Conservation (phyloP, 92 coral and sea anemone genomes). For the Epizoanthus rinbou region DNA sequence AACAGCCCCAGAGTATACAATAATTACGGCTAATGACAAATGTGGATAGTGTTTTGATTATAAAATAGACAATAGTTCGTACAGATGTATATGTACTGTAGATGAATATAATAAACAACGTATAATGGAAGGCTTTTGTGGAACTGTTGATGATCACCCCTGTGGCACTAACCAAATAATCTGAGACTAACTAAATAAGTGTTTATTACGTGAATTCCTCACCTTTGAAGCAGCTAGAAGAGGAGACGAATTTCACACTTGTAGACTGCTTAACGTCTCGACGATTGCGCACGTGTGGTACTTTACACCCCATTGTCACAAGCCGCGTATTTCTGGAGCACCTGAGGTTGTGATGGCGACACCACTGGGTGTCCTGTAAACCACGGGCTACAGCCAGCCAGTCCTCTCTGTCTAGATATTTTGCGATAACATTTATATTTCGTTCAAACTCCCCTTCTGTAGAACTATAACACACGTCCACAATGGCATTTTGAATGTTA, state of each 20-base stretch:
- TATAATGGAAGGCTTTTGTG: too few species aligned
- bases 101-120: too few species aligned
- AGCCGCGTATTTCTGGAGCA: constrained; percentile 28
- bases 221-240: constrained; percentile 10
- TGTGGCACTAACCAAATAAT: background rate
- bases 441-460: constrained; percentile 1
- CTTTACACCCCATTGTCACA: constrained; percentile 9
- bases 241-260: constrained; percentile 6
- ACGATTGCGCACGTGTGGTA: background rate
- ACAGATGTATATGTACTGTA: background rate
- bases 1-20: background rate
- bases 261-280: constrained; percentile 6
- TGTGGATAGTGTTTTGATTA: background rate
- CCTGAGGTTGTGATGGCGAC: constrained; percentile 26
- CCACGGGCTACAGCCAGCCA: constrained; percentile 14
- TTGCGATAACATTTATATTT: constrained; percentile 6
- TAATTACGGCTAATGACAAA: background rate
- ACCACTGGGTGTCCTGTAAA: background rate
- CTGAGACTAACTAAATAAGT: background rate
- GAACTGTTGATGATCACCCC: background rate
- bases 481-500: constrained; percentile 13
- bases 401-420: background rate
- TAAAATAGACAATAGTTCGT: background rate
- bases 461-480: constrained; percentile 25
- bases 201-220: background rate